Percentiles rank a stretch among this genome's conserved stretches.
These are phyloP conservation scores for Elaphurus davidianus DNA, from an alignment of 2,113 vertebrate genomes.

Conservation along the genomic window DNA sequence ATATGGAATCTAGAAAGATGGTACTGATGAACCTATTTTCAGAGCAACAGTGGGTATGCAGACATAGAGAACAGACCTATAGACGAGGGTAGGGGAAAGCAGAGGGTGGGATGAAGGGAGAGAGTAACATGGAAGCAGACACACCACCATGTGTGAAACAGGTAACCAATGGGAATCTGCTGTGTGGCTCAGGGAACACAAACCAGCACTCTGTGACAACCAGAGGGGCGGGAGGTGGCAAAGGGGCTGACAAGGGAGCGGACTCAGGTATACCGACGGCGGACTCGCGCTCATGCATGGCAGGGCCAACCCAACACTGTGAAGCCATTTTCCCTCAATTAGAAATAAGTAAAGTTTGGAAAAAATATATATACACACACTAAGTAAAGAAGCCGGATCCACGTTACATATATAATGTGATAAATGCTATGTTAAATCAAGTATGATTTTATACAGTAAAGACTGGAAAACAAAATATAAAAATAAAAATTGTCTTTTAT, in stretches of 20 bases:
- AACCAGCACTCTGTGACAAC: background rate
- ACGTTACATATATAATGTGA: background rate
- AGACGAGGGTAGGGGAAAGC: background rate
- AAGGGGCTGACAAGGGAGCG: background rate
- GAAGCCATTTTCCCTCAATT: background rate
- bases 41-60: background rate
- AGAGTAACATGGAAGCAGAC: background rate
- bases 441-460: background rate
- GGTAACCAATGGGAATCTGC: background rate
- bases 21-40: background rate
- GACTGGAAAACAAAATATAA: background rate
- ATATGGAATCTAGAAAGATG: background rate
- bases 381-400: background rate
- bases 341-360: background rate
- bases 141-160: background rate
- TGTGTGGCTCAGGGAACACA: background rate
- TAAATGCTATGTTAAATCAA: background rate
- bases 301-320: background rate
- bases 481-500: background rate
- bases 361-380: background rate
- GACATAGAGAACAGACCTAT: background rate
- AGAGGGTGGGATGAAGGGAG: background rate
- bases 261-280: background rate
- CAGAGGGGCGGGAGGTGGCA: background rate
- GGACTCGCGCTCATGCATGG: background rate